Percentiles rank a stretch among this genome's conserved stretches.
phyloP scores from a whole-genome alignment of 2,888 invertebrate genomes.

The Scrobipalpa atriplicella region DNA sequence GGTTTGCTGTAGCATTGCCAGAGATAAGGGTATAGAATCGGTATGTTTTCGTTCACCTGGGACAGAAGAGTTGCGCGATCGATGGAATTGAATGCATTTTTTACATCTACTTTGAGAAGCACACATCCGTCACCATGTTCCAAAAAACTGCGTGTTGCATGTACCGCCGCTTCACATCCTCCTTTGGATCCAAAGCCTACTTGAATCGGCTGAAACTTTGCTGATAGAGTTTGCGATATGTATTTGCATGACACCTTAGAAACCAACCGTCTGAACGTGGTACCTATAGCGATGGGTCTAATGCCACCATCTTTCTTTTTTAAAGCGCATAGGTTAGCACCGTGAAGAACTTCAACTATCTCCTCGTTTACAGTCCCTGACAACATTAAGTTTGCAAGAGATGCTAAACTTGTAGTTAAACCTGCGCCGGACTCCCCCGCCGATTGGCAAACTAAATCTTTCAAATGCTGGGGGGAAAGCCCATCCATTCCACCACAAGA shows the following conservation, averaged over 20 bases:
- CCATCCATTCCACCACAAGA: slow-evolving; percentile 22
- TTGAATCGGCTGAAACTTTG: neutral
- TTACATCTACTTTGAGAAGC: neutral
- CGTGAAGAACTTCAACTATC: slow-evolving; percentile 13
- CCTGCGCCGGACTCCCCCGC: slow-evolving; percentile 14
- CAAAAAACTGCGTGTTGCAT: slow-evolving; percentile 4
- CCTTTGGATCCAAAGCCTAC: too few relatives aligned
- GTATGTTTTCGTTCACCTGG: neutral
- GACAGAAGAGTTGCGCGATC: neutral
- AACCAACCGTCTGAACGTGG: neutral
- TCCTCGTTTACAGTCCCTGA: slow-evolving; percentile 11
- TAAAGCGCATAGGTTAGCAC: slow-evolving; percentile 27
- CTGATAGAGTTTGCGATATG: neutral
- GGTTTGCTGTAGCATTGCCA: slow-evolving; percentile 16
- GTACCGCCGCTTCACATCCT: slow-evolving; percentile 21
- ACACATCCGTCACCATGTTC: neutral
- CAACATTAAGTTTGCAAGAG: slow-evolving; percentile 25
- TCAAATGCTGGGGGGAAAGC: slow-evolving; percentile 19
- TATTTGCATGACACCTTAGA: slow-evolving; percentile 1
- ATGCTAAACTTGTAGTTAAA: slow-evolving; percentile 12
- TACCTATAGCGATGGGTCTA: slow-evolving; percentile 21
- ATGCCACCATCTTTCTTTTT: slow-evolving; percentile 31
- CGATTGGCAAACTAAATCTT: slow-evolving; percentile 5
- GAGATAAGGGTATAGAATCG: neutral
- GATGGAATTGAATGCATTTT: neutral